Evolutionary conservation across 2,888 invertebrate genomes (phyloP).

Genomic region (Coenonympha glycerion): DNA sequence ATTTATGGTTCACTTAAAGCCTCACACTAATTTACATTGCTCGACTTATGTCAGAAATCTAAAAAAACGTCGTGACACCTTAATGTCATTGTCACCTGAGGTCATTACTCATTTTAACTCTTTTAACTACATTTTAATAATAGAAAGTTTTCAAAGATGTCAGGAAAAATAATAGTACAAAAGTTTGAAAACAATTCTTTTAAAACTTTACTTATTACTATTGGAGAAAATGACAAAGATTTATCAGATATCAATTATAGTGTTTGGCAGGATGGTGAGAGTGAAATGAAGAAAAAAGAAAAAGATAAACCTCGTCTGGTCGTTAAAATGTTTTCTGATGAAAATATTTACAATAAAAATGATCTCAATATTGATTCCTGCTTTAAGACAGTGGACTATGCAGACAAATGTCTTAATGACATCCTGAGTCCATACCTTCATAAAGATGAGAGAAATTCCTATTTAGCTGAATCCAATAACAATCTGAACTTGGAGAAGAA

Average conservation of each 20-base stretch:
- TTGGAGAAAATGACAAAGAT: constrained; percentile 45
- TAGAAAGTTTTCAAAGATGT: constrained; percentile 45
- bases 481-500: background rate
- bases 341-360: constrained; percentile 44
- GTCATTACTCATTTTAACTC: background rate
- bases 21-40: no score
- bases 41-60: no score
- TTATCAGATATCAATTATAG: constrained; percentile 43
- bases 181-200: constrained; percentile 59
- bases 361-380: constrained; percentile 55
- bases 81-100: background rate
- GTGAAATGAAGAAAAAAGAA: constrained; percentile 43
- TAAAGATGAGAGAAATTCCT: background rate
- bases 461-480: background rate
- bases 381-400: constrained; percentile 43
- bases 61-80: background rate
- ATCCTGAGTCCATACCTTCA: constrained; percentile 1
- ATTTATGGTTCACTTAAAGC: no score
- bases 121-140: no score
- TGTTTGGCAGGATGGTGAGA: constrained; percentile 54
- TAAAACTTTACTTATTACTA: constrained; percentile 54
- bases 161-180: constrained; percentile 64
- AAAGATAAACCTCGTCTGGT: constrained; percentile 53
- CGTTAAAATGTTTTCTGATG: constrained; percentile 56
- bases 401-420: constrained; percentile 25